Percentiles rank a stretch among this genome's conserved stretches.
These are phyloP conservation scores for Machaerirhynchus nigripectus DNA, from an alignment of 2,113 vertebrate species.

Conservation along the genomic window DNA sequence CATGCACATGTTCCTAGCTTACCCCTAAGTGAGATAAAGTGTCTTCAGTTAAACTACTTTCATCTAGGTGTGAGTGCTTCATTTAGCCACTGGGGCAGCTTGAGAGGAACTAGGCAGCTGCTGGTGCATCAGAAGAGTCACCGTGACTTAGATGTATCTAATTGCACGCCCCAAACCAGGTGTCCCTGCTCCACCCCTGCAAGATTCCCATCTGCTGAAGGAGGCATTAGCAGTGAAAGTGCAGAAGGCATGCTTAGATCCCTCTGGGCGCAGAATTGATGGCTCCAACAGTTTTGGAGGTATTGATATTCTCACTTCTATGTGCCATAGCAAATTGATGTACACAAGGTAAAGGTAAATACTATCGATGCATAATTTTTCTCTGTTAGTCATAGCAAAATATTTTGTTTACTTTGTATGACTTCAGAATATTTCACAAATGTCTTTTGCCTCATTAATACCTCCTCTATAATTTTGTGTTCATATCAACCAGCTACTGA, in stretches of 20 bases:
- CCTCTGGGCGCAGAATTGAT: not conserved
- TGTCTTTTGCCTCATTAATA: not conserved
- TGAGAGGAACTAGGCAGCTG: not conserved
- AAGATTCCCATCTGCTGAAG: not conserved
- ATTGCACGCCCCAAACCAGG: not conserved
- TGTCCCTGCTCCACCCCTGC: not conserved
- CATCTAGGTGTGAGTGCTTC: not conserved
- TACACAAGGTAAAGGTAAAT: not conserved
- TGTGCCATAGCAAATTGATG: not conserved
- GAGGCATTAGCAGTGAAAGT: not conserved
- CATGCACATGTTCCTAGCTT: not conserved
- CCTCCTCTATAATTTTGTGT: not conserved
- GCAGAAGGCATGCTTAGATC: not conserved
- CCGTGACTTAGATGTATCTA: not conserved
- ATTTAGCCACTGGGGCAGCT: not conserved
- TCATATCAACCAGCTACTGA: not conserved
- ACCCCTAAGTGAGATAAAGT: not conserved
- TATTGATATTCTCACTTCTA: not conserved
- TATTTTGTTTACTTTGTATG: not conserved
- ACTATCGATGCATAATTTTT: not conserved
- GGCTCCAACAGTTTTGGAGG: not conserved
- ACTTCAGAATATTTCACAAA: not conserved
- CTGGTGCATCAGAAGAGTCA: not conserved
- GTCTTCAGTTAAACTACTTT: not conserved
- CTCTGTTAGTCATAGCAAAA: not conserved